phyloP scores from a whole-genome alignment of 2,888 invertebrate genomes.

The Pollenia labialis region DNA sequence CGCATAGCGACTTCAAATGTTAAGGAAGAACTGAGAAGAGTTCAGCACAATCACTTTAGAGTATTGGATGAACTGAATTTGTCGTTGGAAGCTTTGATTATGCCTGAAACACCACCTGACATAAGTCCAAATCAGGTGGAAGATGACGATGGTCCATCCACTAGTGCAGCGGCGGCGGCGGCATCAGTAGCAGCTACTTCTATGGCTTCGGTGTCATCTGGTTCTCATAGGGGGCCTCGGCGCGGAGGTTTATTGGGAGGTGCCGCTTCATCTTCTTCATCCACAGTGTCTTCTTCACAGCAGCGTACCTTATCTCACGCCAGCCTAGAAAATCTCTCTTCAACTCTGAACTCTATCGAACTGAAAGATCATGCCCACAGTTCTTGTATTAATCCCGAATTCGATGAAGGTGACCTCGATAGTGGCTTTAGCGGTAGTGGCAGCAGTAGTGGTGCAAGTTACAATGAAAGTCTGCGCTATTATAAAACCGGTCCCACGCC shows the following conservation, averaged over 20 bases:
- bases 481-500: slow-evolving; percentile 81
- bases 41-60: slow-evolving; percentile 92
- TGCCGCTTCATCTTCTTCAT: slow-evolving; percentile 78
- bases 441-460: slow-evolving; percentile 93
- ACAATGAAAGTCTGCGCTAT: slow-evolving; percentile 89
- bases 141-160: slow-evolving; percentile 84
- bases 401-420: slow-evolving; percentile 87
- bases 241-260: slow-evolving; percentile 81
- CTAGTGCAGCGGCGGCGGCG: slow-evolving; percentile 68
- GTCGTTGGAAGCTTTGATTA: slow-evolving; percentile 94
- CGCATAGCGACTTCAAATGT: slow-evolving; percentile 88
- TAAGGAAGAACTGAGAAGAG: slow-evolving; percentile 92
- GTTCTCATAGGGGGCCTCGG: slow-evolving; percentile 76
- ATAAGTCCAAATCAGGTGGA: slow-evolving; percentile 85
- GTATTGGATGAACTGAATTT: slow-evolving; percentile 94
- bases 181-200: slow-evolving; percentile 55
- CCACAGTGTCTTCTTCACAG: slow-evolving; percentile 78
- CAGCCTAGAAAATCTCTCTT: slow-evolving; percentile 83
- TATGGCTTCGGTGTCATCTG: slow-evolving; percentile 62
- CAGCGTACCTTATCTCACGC: slow-evolving; percentile 80
- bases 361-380: slow-evolving; percentile 82
- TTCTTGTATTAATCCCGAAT: slow-evolving; percentile 83
- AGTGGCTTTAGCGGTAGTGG: slow-evolving; percentile 88
- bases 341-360: slow-evolving; percentile 83
- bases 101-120: slow-evolving; percentile 88